Evolutionary conservation across 2,888 invertebrate genomes (phyloP), one percentile per base, ranked within the genome.

Genomic region (Petrolisthes manimaculis): DNA sequence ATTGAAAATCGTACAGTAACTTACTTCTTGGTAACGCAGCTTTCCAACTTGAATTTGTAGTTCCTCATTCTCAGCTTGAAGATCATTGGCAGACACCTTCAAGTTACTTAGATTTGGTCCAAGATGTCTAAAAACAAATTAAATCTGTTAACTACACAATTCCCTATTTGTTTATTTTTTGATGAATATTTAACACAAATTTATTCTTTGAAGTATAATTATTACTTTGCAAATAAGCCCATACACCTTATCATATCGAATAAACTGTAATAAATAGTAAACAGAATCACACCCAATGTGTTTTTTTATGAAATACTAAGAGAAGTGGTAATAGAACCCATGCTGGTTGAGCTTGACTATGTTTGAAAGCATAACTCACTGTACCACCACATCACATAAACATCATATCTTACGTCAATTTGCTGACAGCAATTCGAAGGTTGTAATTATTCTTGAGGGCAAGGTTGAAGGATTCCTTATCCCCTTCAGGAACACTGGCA

Each of bases 401-500:
- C 37, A 37, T 37, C 37, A 37, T 37, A 37, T 37, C 37, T 37
- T 37, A 90, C 90, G 37, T 89, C 3, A 90, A 83, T 53, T 90
- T 89, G 37, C 80, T 67, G 21, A 86, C 89, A 71, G 88, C 75
- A 51, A 84, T 24, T 8, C 90, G 67, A 6, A 90, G 89, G 54
- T 89, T 87, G 51, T 86, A 89, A 78, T 90, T 90, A 24, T 86
- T 87, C n/a, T 83, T 75, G 21, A 88, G 56, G 18, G 81, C 90
- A 55, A 74, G 71, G 18, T 53, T 88, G 82, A 90, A 90, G 21
- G 88, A 84, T 21, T 67, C 55, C n/a, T 67, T 82, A 54, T 89
- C 86, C 4, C 82, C 83, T 61, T 86, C 86, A 53, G 88, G 90
- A 5, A 86, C 37, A 18, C 51, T n/a, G 3, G 83, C 79, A 78